Percentiles rank a stretch among this genome's conserved stretches.
These are phyloP conservation scores for Drosophila pallidifrons DNA, from an alignment of 1,140 invertebrate species.

Conservation along the genomic window DNA sequence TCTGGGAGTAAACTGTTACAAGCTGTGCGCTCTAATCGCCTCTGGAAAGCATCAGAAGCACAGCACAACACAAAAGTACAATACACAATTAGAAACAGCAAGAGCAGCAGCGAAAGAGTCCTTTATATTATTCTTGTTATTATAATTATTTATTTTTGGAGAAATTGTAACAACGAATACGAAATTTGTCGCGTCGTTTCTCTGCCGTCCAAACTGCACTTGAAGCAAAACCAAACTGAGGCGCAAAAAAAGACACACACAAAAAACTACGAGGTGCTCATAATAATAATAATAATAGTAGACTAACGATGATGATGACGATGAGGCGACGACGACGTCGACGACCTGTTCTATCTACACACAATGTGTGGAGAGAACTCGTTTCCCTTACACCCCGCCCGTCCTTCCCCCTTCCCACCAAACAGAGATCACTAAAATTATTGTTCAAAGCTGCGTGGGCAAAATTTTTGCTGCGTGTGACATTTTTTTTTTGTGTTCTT, in stretches of 20 bases:
- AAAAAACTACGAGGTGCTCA: conserved; percentile 1
- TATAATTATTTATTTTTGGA: background rate
- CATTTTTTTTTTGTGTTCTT: background rate
- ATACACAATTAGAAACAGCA: background rate
- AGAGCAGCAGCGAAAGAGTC: conserved; percentile 3
- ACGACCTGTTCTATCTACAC: conserved; percentile 31
- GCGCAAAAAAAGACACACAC: conserved; percentile 1
- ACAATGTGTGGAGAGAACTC: conserved; percentile 15
- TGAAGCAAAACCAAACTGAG: conserved; percentile 48
- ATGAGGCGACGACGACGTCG: background rate
- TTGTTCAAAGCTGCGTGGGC: conserved; percentile 30
- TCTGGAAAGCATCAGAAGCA: background rate
- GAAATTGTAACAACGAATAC: background rate
- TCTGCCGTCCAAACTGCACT: conserved; percentile 47
- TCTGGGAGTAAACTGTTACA: background rate
- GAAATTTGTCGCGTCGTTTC: conserved; percentile 24
- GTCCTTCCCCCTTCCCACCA: background rate
- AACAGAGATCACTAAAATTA: conserved; percentile 26
- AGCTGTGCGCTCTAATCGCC: background rate
- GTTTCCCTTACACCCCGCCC: conserved; percentile 8
- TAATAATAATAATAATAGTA: background rate
- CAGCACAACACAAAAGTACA: background rate
- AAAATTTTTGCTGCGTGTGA: conserved; percentile 33
- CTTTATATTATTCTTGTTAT: background rate
- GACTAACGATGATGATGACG: background rate